A percentile compares a stretch with the other conserved stretches of the same genome.
Conservation (phyloP, 2,888 invertebrate species). For the Sinodicranocentrus sp. region DNA sequence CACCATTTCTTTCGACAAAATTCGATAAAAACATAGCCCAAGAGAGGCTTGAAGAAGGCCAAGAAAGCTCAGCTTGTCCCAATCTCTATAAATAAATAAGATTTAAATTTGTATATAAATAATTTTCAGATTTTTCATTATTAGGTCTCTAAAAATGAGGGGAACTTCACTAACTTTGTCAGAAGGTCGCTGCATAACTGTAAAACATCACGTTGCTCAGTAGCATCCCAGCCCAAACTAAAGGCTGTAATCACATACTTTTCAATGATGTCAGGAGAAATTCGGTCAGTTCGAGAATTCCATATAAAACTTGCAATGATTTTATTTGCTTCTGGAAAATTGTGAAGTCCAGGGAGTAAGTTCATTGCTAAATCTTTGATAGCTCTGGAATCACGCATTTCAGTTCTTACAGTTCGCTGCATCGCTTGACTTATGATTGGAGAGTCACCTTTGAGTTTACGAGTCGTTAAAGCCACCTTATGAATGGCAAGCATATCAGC, state of each 20-base stretch:
- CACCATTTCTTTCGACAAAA: slow-evolving; percentile 80
- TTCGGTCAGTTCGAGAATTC: neutral
- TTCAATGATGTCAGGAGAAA: slow-evolving; percentile 64
- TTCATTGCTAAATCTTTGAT: slow-evolving; percentile 53
- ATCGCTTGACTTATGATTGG: slow-evolving; percentile 56
- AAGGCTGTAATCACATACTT: slow-evolving; percentile 59
- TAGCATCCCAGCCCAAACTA: slow-evolving; percentile 55
- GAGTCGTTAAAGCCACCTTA: slow-evolving; percentile 45
- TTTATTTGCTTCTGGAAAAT: slow-evolving; percentile 51
- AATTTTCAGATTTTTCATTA: neutral
- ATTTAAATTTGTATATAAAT: too few relatives aligned
- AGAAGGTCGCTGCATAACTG: slow-evolving; percentile 79
- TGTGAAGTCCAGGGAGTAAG: slow-evolving; percentile 47
- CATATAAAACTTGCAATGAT: slow-evolving; percentile 54
- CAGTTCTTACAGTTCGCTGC: slow-evolving; percentile 18
- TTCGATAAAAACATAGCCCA: slow-evolving; percentile 81
- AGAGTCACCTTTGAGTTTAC: slow-evolving; percentile 64
- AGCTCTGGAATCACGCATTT: slow-evolving; percentile 51
- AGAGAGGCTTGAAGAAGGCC: slow-evolving; percentile 81
- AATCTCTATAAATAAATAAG: slow-evolving; percentile 80
- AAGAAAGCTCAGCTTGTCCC: slow-evolving; percentile 81
- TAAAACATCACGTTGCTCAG: slow-evolving; percentile 78
- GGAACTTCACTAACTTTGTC: slow-evolving; percentile 80
- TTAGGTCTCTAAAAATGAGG: neutral
- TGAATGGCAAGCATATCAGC: slow-evolving; percentile 48